Evolutionary conservation across 2,888 invertebrate species (phyloP).

Genomic region (Polyommatus iphigenia): DNA sequence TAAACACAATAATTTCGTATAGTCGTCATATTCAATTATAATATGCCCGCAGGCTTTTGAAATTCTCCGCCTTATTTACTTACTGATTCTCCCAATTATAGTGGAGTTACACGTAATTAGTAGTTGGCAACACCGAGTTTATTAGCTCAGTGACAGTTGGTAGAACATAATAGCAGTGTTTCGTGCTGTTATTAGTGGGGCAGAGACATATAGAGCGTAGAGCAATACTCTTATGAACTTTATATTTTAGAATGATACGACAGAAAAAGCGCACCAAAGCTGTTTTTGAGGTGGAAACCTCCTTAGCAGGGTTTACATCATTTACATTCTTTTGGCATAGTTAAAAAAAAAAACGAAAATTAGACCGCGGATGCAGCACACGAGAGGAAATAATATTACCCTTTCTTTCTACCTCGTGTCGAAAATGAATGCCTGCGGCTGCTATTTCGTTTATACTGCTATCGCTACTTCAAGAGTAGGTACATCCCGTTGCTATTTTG

Average conservation of each 20-base stretch:
- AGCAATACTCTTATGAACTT: background rate
- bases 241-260: background rate
- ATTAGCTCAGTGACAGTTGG: slow-evolving; percentile 6
- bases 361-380: too few species aligned
- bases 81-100: slow-evolving; percentile 12
- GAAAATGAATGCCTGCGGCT: too few species aligned
- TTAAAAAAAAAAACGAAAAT: too few species aligned
- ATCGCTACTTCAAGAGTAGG: too few species aligned
- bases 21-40: slow-evolving; percentile 11
- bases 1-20: background rate
- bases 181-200: background rate
- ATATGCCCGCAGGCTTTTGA: background rate
- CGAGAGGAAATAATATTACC: too few species aligned
- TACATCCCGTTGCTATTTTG: too few species aligned
- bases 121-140: background rate
- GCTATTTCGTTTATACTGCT: too few species aligned
- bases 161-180: slow-evolving; percentile 1
- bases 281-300: too few species aligned
- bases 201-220: background rate
- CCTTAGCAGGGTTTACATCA: too few species aligned
- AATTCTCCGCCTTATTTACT: slow-evolving; percentile 17
- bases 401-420: too few species aligned
- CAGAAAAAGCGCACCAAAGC: background rate
- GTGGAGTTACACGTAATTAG: slow-evolving; percentile 1
- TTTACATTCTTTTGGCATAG: too few species aligned